Conservation (phyloP, 2,797 vertebrate species). For the Agapornis canus region DNA sequence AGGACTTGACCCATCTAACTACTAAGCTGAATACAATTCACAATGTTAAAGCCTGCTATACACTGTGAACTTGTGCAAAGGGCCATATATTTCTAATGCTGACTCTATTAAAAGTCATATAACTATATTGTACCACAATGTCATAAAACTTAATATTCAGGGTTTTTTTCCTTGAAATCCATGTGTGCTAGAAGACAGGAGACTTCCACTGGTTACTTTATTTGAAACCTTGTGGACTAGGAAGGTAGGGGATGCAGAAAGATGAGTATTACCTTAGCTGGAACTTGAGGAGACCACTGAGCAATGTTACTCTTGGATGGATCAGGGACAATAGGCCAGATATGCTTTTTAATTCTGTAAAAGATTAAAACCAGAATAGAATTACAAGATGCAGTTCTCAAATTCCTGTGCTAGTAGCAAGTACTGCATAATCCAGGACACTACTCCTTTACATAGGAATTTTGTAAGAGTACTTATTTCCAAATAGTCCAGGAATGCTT, state of each 20-base stretch:
- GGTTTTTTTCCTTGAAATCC: neutral
- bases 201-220: neutral
- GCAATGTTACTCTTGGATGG: constrained; percentile 93
- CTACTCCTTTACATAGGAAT: neutral
- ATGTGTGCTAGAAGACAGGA: neutral
- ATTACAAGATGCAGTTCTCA: neutral
- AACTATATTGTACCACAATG: neutral
- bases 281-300: constrained; percentile 91
- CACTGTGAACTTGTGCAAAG: neutral
- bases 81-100: neutral
- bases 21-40: neutral
- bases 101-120: neutral
- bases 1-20: neutral
- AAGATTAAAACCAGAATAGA: neutral
- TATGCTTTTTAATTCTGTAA: constrained; percentile 88
- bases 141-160: neutral
- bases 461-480: neutral
- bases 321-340: constrained; percentile 94
- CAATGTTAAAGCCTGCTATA: neutral
- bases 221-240: neutral
- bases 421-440: neutral
- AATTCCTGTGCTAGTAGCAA: neutral
- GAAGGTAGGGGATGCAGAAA: neutral
- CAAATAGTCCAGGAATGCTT: neutral
- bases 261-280: constrained; percentile 81